A percentile compares a stretch with the other conserved stretches of the same genome.
Evolutionary conservation across 2,113 vertebrate genomes (phyloP).

Genomic region (Chionis minor): DNA sequence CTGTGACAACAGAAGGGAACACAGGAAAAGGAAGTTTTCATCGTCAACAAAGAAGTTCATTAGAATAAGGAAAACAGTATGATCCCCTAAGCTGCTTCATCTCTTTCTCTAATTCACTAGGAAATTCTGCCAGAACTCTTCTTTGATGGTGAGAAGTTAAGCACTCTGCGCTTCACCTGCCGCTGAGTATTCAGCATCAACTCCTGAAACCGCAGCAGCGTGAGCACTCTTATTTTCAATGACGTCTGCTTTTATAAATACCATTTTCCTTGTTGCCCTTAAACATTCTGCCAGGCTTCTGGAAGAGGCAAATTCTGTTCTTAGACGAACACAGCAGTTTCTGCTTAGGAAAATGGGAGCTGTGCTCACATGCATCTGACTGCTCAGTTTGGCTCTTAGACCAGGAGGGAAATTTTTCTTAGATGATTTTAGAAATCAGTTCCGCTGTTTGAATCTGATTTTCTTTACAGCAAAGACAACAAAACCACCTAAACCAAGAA

Average conservation of each 20-base stretch:
- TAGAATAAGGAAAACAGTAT: not conserved
- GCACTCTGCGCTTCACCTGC: not conserved
- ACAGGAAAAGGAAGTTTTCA: not conserved
- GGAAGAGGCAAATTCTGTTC: not conserved
- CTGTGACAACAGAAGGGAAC: not conserved
- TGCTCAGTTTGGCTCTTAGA: not conserved
- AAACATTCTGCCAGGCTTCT: not conserved
- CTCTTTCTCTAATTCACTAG: not conserved
- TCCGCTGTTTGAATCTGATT: not conserved
- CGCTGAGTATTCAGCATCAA: not conserved
- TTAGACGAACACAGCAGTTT: not conserved
- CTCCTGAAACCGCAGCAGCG: not conserved
- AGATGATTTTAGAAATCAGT: constrained; percentile 23
- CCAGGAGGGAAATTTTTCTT: not conserved
- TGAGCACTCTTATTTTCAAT: not conserved
- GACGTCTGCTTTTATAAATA: not conserved
- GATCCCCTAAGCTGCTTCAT: not conserved
- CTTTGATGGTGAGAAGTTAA: not conserved
- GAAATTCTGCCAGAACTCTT: not conserved
- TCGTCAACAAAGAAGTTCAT: not conserved
- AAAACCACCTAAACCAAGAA: not conserved
- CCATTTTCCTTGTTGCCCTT: not conserved
- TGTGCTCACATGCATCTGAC: not conserved
- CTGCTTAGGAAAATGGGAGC: not conserved
- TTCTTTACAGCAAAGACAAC: not conserved